Conservation (phyloP, 2,797 vertebrate genomes). For the Hylomyscus alleni region DNA sequence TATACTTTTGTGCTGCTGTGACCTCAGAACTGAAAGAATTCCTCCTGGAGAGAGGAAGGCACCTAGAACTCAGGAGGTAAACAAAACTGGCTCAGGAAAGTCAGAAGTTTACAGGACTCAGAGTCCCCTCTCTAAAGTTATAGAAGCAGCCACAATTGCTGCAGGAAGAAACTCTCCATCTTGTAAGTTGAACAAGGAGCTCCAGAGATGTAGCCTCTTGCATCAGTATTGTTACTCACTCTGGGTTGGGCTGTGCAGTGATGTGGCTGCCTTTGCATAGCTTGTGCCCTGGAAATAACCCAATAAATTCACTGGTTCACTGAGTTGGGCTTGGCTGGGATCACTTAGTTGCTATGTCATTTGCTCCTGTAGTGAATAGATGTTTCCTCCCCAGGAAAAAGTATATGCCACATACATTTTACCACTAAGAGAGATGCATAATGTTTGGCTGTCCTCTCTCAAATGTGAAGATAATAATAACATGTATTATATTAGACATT, state of each 20-base stretch:
- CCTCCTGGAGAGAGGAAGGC: not conserved
- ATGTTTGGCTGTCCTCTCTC: not conserved
- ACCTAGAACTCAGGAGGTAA: not conserved
- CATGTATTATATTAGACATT: not conserved
- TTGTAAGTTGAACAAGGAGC: not conserved
- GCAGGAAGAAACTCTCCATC: not conserved
- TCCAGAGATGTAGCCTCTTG: not conserved
- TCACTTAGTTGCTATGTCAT: not conserved
- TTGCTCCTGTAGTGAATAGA: not conserved
- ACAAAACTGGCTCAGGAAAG: not conserved
- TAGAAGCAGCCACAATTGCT: not conserved
- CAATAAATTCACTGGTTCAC: not conserved
- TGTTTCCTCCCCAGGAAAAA: not conserved
- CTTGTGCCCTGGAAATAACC: not conserved
- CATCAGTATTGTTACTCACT: accelerated
- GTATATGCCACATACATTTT: too few relatives aligned
- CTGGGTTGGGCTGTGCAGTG: not conserved
- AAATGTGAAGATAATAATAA: not conserved
- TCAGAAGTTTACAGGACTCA: not conserved
- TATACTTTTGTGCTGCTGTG: not conserved
- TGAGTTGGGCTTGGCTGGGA: not conserved
- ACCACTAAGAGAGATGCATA: not conserved
- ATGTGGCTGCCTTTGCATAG: not conserved
- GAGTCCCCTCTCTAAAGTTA: not conserved
- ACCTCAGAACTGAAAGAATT: not conserved